A percentile compares a stretch with the other conserved stretches of the same genome.
Conservation (phyloP, 2,113 vertebrate genomes). For the Tragelaphus imberbis region DNA sequence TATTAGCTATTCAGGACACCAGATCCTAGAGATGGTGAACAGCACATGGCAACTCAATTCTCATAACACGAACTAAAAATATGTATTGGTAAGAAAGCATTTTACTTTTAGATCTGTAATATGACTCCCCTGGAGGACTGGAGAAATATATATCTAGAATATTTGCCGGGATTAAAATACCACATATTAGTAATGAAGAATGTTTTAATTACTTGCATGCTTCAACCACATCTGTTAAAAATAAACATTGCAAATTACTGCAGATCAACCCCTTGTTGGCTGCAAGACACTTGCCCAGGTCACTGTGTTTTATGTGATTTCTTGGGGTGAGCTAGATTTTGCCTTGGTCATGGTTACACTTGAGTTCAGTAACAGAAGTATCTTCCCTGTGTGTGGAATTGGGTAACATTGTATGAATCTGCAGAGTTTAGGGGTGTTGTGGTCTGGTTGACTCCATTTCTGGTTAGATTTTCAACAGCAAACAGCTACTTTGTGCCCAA, state of each 20-base stretch:
- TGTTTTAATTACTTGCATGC: neutral
- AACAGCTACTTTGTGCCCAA: neutral
- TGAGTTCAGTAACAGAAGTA: neutral
- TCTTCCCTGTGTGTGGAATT: neutral
- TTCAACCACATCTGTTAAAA: conserved; percentile 3
- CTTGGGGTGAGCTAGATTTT: neutral
- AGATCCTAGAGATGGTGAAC: neutral
- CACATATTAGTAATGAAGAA: neutral
- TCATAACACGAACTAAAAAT: neutral
- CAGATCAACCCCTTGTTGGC: neutral
- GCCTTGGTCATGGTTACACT: neutral
- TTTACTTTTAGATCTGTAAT: conserved; percentile 4
- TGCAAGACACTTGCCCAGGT: neutral
- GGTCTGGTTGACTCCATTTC: neutral
- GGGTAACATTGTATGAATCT: neutral
- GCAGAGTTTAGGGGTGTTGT: neutral
- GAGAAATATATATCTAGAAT: neutral
- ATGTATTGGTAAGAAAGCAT: neutral
- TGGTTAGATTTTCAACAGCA: neutral
- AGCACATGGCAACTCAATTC: neutral
- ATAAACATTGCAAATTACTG: neutral
- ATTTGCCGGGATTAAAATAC: neutral
- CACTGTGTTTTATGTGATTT: neutral
- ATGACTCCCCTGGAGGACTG: neutral
- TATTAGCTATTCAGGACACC: neutral